Base-by-base conservation (phyloP, 2,797 vertebrate species). In the Eulemur mongoz region DNA sequence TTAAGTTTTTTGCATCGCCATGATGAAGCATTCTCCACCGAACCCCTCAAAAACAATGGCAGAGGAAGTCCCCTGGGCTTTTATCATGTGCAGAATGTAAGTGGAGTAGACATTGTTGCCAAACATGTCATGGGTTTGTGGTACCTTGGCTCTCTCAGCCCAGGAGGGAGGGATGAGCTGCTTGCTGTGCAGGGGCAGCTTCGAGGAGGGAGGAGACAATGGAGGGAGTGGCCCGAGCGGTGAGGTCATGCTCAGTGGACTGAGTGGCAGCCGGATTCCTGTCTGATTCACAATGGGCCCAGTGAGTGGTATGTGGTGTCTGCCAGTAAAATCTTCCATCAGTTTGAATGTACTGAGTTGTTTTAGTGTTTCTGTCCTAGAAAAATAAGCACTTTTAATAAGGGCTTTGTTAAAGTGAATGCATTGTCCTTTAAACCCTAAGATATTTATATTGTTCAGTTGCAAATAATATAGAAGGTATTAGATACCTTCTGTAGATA, bases 1-100 rank as follows among this genome's bases (percentile, higher is more conserved):
- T 45, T 75, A 97, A 99, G 99, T 98, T 99, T 99, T 98, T 98
- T 99, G 90, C 99, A 99, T 98, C 99, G 99, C n/a, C 99, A 99
- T 2, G 99, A 99, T 70, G 99, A 99, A 98, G 99, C 99, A 22
- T 99, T 99, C 98, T 99, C 99, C 70, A 99, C 99, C 0, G 99
- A 99, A 97, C 99, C 99, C 69, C 99, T 99, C 91, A 99, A 99
- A 98, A 99, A 99, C 98, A 98, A 99, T 0, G 99, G 99, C 89
- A 99, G 99, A 98, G 99, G 99, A 94, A 98, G 99, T 89, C 99
- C 99, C 1, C 99, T 99, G 93, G 99, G 99, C 61, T 99, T 99
- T 97, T 99, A 99, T 91, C 99, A 99, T 0, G 99, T 99, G 70
- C 99, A 99, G 98, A 99, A 99, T 82, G 99, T 99, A 98, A 99